These are phyloP conservation scores for Phrynocephalus vlangalii DNA, from an alignment of 2,797 vertebrate species.

Conservation along the genomic window DNA sequence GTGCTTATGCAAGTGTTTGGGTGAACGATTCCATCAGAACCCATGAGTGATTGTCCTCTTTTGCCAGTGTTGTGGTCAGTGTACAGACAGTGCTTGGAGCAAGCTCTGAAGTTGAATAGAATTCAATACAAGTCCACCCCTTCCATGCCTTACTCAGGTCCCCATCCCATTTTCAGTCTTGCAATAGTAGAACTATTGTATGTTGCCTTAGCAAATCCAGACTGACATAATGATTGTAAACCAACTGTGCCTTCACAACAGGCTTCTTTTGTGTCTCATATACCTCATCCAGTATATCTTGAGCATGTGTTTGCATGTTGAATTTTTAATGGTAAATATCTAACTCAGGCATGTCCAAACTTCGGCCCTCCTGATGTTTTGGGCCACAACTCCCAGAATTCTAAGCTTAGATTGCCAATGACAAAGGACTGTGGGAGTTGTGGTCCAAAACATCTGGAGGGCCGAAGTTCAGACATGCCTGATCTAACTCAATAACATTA, in stretches of 20 bases:
- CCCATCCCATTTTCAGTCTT: background rate
- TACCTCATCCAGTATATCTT: background rate
- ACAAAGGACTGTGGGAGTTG: no score
- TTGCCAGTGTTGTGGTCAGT: background rate
- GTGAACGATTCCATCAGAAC: no score
- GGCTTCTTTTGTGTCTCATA: background rate
- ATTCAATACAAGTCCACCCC: background rate
- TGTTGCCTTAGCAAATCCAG: background rate
- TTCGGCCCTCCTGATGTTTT: no score
- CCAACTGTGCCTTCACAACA: background rate
- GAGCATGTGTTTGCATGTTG: background rate
- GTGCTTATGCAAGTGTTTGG: background rate
- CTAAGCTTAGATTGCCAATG: no score
- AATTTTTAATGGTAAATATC: background rate
- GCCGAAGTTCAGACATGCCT: no score
- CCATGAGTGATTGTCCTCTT: background rate
- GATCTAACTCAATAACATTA: constrained; percentile 9
- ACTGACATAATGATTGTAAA: background rate
- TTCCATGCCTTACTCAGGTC: background rate
- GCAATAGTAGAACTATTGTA: no score
- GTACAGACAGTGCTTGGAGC: background rate
- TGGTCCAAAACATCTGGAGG: no score
- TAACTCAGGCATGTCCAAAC: background rate
- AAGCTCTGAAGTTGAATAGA: background rate
- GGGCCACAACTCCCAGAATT: no score